Conservation (phyloP, 2,113 vertebrate species). For the Sylvilagus bachmani region DNA sequence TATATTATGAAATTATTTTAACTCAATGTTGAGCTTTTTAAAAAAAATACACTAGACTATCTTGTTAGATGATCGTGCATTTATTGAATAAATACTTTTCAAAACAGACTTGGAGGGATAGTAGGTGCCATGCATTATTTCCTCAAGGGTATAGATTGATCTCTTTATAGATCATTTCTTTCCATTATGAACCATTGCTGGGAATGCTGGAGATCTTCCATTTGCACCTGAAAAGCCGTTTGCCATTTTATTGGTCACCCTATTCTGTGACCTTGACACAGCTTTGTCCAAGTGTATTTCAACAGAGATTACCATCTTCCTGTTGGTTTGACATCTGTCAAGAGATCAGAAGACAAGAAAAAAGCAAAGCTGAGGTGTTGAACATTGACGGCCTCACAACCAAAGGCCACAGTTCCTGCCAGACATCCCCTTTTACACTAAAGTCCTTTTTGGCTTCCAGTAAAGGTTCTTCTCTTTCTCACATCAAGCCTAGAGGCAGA, state of each 20-base stretch:
- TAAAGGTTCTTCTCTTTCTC: neutral
- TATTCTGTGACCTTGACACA: neutral
- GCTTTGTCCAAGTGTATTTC: fast-evolving
- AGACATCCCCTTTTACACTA: neutral
- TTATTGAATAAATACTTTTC: constrained; percentile 5
- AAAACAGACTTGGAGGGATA: neutral
- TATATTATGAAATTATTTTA: neutral
- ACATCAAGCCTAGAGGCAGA: neutral
- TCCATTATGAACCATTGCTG: neutral
- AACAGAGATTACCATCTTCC: neutral
- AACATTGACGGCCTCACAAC: neutral
- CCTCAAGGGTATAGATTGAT: neutral
- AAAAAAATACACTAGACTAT: neutral
- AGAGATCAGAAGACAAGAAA: constrained; percentile 27
- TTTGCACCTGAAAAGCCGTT: neutral
- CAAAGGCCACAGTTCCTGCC: neutral
- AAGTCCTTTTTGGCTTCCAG: neutral
- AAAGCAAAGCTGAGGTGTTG: neutral
- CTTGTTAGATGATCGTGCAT: neutral
- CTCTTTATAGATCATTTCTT: constrained; percentile 6
- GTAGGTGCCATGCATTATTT: neutral
- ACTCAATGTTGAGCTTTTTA: neutral
- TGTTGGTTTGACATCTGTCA: neutral
- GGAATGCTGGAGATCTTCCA: neutral
- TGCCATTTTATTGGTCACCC: neutral